Conservation (phyloP, 2,797 vertebrate genomes). For the Xerus rutilus region DNA sequence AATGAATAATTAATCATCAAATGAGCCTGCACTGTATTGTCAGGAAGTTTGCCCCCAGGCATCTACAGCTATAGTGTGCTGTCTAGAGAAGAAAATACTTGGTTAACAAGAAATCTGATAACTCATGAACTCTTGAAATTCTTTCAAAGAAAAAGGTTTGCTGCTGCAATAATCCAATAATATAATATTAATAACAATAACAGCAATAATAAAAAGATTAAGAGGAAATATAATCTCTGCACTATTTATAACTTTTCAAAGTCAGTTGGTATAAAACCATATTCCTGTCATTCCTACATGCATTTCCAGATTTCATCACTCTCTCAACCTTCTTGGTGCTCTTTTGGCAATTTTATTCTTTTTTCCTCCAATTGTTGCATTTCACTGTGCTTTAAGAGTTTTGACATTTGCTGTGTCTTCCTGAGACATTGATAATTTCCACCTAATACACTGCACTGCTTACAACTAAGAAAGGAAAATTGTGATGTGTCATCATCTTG, state of each 20-base stretch:
- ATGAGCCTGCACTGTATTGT: background rate
- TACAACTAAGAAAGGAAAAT: conserved; percentile 2
- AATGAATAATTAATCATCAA: conserved; percentile 60
- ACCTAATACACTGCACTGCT: background rate
- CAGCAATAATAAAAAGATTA: background rate
- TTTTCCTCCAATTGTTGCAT: background rate
- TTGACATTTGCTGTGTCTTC: conserved; percentile 36
- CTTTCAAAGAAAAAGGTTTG: background rate
- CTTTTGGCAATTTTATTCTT: background rate
- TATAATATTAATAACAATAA: background rate
- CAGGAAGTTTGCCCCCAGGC: background rate
- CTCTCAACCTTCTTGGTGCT: conserved; percentile 9
- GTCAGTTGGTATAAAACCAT: background rate
- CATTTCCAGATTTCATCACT: conserved; percentile 9
- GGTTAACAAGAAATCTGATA: background rate
- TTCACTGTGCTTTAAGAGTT: background rate
- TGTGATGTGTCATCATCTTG: conserved; percentile 56
- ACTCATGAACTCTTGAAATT: conserved; percentile 21
- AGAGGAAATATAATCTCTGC: background rate
- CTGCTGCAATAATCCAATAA: background rate
- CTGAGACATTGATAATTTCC: conserved; percentile 49
- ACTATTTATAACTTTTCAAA: background rate
- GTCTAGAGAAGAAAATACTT: conserved; percentile 8
- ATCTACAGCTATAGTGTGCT: background rate
- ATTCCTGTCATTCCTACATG: background rate